Evolutionary conservation across 2,113 vertebrate genomes (phyloP).

Genomic region (Nanorana parkeri): DNA sequence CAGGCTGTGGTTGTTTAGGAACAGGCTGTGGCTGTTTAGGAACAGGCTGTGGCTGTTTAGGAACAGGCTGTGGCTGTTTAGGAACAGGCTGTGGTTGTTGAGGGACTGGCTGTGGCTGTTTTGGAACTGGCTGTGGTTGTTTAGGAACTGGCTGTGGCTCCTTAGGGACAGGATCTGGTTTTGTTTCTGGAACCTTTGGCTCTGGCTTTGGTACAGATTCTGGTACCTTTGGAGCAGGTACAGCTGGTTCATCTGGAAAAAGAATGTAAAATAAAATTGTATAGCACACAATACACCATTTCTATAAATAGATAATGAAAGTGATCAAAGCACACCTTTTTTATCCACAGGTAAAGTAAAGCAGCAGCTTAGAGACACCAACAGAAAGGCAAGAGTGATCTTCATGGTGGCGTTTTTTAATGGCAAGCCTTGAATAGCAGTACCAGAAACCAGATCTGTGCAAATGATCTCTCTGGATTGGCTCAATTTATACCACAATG

Average conservation of each 20-base stretch:
- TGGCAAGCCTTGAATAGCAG: constrained; percentile 26
- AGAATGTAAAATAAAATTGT: neutral
- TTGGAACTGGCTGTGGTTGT: constrained; percentile 2
- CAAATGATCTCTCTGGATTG: neutral
- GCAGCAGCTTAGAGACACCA: constrained; percentile 45
- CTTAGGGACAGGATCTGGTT: constrained; percentile 36
- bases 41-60: constrained; percentile 9
- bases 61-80: constrained; percentile 14
- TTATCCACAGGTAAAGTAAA: constrained; percentile 50
- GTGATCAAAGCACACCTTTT: constrained; percentile 19
- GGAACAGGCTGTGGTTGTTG: constrained; percentile 24
- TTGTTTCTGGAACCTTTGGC: constrained; percentile 43
- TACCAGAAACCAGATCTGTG: constrained; percentile 5
- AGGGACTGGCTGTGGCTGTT: constrained; percentile 7
- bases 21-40: constrained; percentile 30
- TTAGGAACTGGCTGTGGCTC: constrained; percentile 10
- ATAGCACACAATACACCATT: neutral
- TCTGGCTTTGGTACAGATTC: constrained; percentile 9
- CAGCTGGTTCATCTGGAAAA: constrained; percentile 27
- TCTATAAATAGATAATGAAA: too few species aligned
- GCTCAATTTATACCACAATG: constrained; percentile 19
- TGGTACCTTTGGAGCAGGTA: constrained; percentile 32
- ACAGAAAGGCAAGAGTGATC: constrained; percentile 37
- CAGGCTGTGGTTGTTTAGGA: constrained; percentile 25
- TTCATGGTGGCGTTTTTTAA: constrained; percentile 28